Conservation (phyloP, 2,113 vertebrate species). For the Harpagus bidentatus region DNA sequence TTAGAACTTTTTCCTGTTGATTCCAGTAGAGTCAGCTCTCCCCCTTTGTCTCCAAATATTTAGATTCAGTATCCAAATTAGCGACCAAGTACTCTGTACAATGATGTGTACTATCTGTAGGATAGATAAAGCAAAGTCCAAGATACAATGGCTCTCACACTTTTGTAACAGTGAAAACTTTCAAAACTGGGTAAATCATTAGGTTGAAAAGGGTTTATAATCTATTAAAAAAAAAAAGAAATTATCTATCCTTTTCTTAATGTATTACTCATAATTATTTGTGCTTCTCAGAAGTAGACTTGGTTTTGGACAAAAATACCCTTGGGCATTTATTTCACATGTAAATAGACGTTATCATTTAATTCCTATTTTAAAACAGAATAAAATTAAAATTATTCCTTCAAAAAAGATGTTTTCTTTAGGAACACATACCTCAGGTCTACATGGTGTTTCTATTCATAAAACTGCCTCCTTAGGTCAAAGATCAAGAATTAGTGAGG, state of each 20-base stretch:
- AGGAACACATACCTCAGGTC: conserved; percentile 3
- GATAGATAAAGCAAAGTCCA: background rate
- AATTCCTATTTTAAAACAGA: background rate
- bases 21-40: background rate
- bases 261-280: background rate
- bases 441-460: conserved; percentile 46
- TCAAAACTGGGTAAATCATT: background rate
- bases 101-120: background rate
- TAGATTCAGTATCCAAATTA: background rate
- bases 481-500: conserved; percentile 93
- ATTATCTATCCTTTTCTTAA: background rate
- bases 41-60: background rate
- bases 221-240: background rate
- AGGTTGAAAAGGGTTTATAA: background rate
- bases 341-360: background rate
- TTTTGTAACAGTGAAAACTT: background rate
- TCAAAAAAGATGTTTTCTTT: conserved; percentile 31
- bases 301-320: background rate
- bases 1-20: background rate
- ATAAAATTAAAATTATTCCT: conserved; percentile 27
- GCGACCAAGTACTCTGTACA: background rate
- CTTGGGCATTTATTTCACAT: background rate
- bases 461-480: conserved; percentile 82
- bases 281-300: background rate
- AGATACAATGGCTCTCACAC: background rate